phyloP scores from a whole-genome alignment of 2,113 vertebrate species.

The Bubo bubo region DNA sequence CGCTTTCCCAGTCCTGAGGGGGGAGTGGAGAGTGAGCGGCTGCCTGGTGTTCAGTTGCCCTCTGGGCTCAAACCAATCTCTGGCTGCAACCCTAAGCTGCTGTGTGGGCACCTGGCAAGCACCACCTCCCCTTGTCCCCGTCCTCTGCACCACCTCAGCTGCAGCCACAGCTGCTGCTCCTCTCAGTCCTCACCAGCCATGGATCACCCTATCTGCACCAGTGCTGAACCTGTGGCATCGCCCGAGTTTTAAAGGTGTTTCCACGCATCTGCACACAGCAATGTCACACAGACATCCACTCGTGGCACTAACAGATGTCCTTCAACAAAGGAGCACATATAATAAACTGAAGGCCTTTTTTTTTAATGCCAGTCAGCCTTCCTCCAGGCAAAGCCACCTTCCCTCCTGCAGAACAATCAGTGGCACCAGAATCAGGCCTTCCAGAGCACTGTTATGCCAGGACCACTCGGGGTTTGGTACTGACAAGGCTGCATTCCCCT shows the following conservation, averaged over 20 bases:
- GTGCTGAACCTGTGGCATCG: accelerated
- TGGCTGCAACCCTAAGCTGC: not conserved
- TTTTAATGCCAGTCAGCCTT: not conserved
- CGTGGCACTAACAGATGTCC: not conserved
- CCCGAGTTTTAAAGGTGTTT: not conserved
- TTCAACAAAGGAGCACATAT: not conserved
- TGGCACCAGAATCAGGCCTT: not conserved
- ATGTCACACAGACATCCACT: not conserved
- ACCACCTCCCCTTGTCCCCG: too few species aligned
- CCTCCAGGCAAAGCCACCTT: not conserved
- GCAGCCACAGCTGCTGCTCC: not conserved
- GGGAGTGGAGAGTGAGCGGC: too few species aligned
- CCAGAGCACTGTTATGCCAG: not conserved
- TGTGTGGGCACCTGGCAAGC: too few species aligned
- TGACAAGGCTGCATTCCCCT: not conserved
- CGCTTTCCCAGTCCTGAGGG: too few species aligned
- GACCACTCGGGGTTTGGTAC: not conserved
- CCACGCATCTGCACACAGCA: not conserved
- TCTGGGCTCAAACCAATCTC: too few species aligned
- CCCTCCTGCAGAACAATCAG: not conserved
- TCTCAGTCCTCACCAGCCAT: not conserved
- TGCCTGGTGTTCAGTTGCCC: too few species aligned
- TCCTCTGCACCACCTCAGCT: not conserved
- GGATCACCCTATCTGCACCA: not conserved
- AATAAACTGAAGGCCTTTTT: not conserved